phyloP scores from a whole-genome alignment of 2,797 vertebrate genomes.

The Spea hammondii region DNA sequence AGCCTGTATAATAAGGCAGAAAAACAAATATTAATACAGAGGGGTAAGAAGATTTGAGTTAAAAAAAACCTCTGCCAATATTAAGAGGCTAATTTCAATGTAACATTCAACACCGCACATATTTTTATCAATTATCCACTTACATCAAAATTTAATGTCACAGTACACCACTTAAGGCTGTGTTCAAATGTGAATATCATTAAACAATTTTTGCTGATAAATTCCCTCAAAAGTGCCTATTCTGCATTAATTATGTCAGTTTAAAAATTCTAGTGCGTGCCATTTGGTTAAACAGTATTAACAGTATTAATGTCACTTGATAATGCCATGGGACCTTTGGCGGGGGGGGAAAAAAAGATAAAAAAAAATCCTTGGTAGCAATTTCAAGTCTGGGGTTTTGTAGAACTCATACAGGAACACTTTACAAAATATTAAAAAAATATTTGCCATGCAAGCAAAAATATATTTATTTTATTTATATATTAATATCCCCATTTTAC shows the following conservation, averaged over 20 bases:
- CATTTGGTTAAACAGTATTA: background rate
- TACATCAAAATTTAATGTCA: no score
- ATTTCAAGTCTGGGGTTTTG: background rate
- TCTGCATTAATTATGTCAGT: slow-evolving; percentile 5
- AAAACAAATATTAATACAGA: no score
- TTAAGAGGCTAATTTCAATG: no score
- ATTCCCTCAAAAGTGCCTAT: background rate
- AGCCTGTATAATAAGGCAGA: no score
- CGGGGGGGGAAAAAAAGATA: background rate
- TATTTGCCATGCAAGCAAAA: no score
- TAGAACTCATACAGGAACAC: background rate
- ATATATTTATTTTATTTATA: no score
- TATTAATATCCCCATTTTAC: no score
- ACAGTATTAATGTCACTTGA: slow-evolving; percentile 4
- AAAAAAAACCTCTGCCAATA: no score
- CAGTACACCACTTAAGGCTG: background rate
- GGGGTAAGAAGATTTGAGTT: no score
- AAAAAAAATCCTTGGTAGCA: background rate
- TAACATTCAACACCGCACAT: no score
- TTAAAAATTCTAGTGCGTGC: background rate
- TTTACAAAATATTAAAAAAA: no score
- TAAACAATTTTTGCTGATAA: background rate
- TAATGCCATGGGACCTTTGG: background rate
- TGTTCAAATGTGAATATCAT: background rate
- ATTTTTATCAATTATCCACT: no score